Conservation (phyloP, 2,113 vertebrate species). For the Leuciscus idus region DNA sequence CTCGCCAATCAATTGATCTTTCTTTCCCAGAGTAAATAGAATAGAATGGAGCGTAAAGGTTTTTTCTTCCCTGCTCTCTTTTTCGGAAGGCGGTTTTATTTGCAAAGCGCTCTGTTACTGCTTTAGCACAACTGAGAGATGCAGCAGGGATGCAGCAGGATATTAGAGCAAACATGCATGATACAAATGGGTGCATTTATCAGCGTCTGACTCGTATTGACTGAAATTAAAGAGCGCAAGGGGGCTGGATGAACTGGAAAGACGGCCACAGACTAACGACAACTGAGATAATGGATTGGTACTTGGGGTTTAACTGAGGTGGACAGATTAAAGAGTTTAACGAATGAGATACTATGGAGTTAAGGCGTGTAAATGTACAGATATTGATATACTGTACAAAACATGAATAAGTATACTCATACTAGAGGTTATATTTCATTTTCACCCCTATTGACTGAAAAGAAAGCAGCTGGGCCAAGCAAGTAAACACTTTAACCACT, state of each 20-base stretch:
- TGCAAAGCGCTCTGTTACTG: background rate
- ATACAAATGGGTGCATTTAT: constrained; percentile 66
- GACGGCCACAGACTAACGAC: constrained; percentile 29
- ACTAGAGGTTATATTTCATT: constrained; percentile 27
- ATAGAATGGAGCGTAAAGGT: constrained; percentile 56
- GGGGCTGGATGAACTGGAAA: constrained; percentile 38
- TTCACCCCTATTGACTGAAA: constrained; percentile 9
- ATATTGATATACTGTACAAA: constrained; percentile 44
- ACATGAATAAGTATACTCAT: constrained; percentile 40
- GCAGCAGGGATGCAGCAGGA: constrained; percentile 43
- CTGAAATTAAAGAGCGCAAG: constrained; percentile 58
- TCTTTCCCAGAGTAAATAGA: constrained; percentile 67
- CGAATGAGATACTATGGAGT: constrained; percentile 53
- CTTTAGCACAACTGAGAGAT: background rate
- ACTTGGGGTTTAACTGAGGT: constrained; percentile 55
- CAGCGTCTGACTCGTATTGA: constrained; percentile 63
- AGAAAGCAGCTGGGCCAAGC: background rate
- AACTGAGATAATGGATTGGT: constrained; percentile 59
- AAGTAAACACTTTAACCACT: constrained; percentile 38
- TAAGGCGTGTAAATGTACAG: constrained; percentile 42
- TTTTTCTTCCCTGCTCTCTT: constrained; percentile 42
- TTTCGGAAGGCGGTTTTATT: constrained; percentile 12
- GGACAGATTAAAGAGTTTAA: constrained; percentile 57
- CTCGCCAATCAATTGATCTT: constrained; percentile 62
- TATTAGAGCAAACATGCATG: constrained; percentile 58